phyloP scores from a whole-genome alignment of 2,113 vertebrate species.

The Lamprologus ornatipinnis region DNA sequence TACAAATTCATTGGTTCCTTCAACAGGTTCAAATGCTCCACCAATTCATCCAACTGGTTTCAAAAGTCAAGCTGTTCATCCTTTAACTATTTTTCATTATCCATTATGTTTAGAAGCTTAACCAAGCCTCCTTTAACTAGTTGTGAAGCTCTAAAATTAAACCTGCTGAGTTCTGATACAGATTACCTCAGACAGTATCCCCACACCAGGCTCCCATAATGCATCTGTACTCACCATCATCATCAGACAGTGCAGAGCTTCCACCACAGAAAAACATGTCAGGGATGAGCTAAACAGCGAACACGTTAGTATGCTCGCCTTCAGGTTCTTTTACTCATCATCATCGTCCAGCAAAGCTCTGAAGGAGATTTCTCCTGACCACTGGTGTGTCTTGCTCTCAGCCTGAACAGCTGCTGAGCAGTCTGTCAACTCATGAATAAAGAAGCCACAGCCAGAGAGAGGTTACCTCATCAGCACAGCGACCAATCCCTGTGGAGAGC shows the following conservation, averaged over 20 bases:
- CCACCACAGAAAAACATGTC: conserved; percentile 12
- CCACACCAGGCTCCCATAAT: not conserved
- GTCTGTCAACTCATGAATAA: conserved; percentile 10
- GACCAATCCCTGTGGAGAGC: conserved; percentile 10
- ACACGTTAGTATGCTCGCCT: not conserved
- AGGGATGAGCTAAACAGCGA: not conserved
- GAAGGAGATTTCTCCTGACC: not conserved
- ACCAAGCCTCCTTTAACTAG: not conserved
- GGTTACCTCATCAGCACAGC: not conserved
- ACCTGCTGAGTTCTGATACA: not conserved
- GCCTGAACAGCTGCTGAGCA: not conserved
- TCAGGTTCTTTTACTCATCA: not conserved
- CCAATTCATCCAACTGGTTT: not conserved
- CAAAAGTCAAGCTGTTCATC: not conserved
- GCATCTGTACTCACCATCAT: conserved; percentile 24
- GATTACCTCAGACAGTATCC: not conserved
- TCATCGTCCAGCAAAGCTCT: not conserved
- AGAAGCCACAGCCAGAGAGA: not conserved
- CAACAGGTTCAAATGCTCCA: not conserved
- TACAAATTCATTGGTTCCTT: not conserved
- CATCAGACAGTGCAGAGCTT: not conserved
- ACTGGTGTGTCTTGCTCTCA: not conserved
- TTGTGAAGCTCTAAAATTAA: not conserved
- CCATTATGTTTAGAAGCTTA: not conserved
- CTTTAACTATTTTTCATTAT: not conserved